These are phyloP conservation scores for Lepus townsendii DNA, from an alignment of 2,797 vertebrate species.

Conservation along the genomic window DNA sequence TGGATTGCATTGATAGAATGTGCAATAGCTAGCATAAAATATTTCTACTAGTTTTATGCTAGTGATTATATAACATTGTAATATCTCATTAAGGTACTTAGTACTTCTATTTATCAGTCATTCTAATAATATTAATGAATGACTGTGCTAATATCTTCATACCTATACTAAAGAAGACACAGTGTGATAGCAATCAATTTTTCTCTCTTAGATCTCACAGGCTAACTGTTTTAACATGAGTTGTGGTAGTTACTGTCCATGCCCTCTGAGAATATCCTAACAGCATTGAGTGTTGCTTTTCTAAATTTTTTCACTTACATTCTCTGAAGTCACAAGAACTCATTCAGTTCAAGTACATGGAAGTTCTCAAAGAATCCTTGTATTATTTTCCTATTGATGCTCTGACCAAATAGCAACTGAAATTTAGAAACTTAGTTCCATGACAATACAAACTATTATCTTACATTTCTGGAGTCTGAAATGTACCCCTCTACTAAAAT, in stretches of 20 bases:
- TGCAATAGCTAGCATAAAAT: not conserved
- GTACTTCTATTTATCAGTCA: not conserved
- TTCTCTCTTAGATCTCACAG: not conserved
- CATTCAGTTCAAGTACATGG: not conserved
- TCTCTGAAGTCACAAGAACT: not conserved
- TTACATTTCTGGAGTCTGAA: not conserved
- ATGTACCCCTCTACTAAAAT: not conserved
- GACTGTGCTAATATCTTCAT: not conserved
- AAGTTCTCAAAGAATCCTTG: not conserved
- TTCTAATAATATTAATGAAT: not conserved
- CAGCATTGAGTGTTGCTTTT: not conserved
- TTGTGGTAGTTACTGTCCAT: not conserved
- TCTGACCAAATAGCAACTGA: not conserved
- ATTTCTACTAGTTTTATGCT: not conserved
- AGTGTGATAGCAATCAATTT: not conserved
- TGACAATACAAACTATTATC: not conserved
- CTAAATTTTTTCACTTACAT: not conserved
- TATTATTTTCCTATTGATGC: not conserved
- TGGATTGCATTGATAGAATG: not conserved
- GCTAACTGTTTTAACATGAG: not conserved
- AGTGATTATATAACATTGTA: not conserved
- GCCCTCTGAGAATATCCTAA: not conserved
- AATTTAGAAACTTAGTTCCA: not conserved
- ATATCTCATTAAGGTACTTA: not conserved
- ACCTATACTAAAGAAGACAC: not conserved